These are phyloP conservation scores for Parasteatoda lunata DNA, from an alignment of 2,888 invertebrate species.

Conservation along the genomic window DNA sequence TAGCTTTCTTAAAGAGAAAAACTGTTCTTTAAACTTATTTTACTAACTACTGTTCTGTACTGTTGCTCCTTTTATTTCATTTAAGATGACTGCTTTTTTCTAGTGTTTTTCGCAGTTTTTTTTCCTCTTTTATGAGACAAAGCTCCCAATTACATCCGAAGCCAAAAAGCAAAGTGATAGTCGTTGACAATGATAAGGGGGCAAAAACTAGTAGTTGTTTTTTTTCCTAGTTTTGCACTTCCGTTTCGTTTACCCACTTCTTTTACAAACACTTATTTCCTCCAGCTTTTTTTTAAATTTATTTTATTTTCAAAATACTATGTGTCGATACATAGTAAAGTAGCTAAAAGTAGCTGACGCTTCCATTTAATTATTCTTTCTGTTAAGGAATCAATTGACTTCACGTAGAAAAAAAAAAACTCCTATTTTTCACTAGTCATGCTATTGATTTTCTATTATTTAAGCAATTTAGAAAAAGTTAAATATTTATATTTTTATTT, in stretches of 20 bases:
- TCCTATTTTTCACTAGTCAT: too few relatives aligned
- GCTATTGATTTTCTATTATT: too few relatives aligned
- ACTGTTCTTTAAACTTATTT: constrained; percentile 29
- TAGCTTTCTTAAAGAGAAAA: constrained; percentile 10
- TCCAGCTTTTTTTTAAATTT: constrained; percentile 12
- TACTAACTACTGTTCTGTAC: constrained; percentile 20
- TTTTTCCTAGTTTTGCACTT: constrained; percentile 17
- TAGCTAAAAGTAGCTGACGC: constrained; percentile 44
- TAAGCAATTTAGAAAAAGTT: too few relatives aligned
- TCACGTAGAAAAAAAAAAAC: too few relatives aligned
- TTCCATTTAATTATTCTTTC: constrained; percentile 37
- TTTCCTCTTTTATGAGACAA: constrained; percentile 39
- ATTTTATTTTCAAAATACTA: too few relatives aligned
- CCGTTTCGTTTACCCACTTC: constrained; percentile 15
- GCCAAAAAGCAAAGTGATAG: constrained; percentile 56
- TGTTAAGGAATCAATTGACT: not conserved
- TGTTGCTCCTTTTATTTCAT: constrained; percentile 27
- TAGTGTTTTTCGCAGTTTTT: constrained; percentile 24
- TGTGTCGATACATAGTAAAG: constrained; percentile 4
- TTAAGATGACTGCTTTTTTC: constrained; percentile 22
- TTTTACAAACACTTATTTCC: constrained; percentile 12
- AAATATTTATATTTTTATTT: too few relatives aligned
- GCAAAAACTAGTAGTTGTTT: constrained; percentile 13
- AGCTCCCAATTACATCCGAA: constrained; percentile 45
- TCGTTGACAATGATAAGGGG: constrained; percentile 44